These are phyloP conservation scores for Drosophila repleta DNA, from an alignment of 1,140 invertebrate genomes.

Conservation along the genomic window DNA sequence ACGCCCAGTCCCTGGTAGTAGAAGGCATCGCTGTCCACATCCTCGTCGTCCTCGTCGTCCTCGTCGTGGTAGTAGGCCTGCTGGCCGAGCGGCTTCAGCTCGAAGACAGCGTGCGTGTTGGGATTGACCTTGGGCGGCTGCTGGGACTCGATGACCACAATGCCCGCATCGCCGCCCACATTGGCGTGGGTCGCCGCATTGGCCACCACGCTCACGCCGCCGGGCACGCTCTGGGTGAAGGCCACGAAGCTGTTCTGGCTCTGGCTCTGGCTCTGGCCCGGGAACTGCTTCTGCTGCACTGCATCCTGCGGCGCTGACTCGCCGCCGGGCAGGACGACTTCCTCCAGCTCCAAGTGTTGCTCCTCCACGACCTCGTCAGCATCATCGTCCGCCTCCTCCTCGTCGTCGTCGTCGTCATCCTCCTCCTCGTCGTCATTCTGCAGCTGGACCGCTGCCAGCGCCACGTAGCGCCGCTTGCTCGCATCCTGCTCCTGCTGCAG, in stretches of 20 bases:
- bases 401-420: background rate
- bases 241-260: background rate
- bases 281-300: conserved; percentile 10
- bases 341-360: conserved; percentile 2
- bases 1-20: conserved; percentile 42
- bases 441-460: conserved; percentile 48
- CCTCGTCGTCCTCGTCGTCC: conserved; percentile 35
- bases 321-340: background rate
- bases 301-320: background rate
- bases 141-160: conserved; percentile 70
- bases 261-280: background rate
- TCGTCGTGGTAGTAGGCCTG: background rate
- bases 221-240: background rate
- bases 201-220: conserved; percentile 64
- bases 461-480: conserved; percentile 57
- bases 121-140: conserved; percentile 77
- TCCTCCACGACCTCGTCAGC: conserved; percentile 25
- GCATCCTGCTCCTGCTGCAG: conserved; percentile 3
- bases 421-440: conserved; percentile 27
- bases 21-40: conserved; percentile 43
- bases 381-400: conserved; percentile 13
- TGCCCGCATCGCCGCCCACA: conserved; percentile 65
- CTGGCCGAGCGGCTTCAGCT: conserved; percentile 61
- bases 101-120: conserved; percentile 76
- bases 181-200: conserved; percentile 61